phyloP scores from a whole-genome alignment of 2,797 vertebrate species.

The Takifugu rubripes region DNA sequence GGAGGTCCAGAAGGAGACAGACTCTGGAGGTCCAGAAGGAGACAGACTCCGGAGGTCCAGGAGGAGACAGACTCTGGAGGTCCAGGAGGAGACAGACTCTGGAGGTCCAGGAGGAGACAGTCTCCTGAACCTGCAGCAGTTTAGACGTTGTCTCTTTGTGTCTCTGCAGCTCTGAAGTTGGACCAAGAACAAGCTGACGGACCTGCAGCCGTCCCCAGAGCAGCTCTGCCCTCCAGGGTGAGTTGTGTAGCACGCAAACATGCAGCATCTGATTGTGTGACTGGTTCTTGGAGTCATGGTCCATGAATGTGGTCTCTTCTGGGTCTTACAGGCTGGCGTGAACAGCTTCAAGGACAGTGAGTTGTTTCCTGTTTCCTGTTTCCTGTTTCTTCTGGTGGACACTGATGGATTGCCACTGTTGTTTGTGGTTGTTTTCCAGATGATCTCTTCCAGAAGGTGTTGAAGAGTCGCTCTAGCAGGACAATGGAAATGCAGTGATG shows the following conservation, averaged over 20 bases:
- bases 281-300: neutral
- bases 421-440: constrained; percentile 1
- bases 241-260: constrained; percentile 12
- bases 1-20: too few species aligned
- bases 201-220: constrained; percentile 39
- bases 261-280: neutral
- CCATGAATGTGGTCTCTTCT: neutral
- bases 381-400: too few species aligned
- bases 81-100: too few species aligned
- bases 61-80: too few species aligned
- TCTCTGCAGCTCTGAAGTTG: constrained; percentile 64
- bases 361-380: constrained; percentile 1
- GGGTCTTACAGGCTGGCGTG: constrained; percentile 49
- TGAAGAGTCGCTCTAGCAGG: constrained; percentile 71
- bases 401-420: neutral
- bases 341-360: constrained; percentile 70
- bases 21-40: too few species aligned
- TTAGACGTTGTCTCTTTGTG: neutral
- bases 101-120: too few species aligned
- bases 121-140: too few species aligned
- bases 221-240: constrained; percentile 46
- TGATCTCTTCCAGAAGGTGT: constrained; percentile 50
- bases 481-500: constrained; percentile 45
- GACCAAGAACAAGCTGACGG: constrained; percentile 62
- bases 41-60: too few species aligned